Evolutionary conservation across 2,797 vertebrate species (phyloP).

Genomic region (Prunella strophiata): DNA sequence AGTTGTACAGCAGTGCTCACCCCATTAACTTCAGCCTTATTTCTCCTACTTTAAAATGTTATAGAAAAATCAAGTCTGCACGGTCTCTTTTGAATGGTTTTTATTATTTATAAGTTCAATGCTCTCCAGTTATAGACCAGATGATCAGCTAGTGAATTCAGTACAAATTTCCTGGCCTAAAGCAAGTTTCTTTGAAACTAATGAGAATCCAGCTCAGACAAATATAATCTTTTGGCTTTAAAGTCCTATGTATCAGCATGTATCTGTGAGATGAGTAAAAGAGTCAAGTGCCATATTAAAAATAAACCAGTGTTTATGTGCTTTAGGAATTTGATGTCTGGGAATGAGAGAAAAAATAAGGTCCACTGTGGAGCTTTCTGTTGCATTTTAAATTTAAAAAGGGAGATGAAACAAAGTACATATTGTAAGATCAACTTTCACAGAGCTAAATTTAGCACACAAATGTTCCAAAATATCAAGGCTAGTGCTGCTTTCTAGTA

Average conservation of each 20-base stretch:
- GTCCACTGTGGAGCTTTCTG: neutral
- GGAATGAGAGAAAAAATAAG: neutral
- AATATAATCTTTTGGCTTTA: neutral
- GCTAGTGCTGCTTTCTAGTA: neutral
- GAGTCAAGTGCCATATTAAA: neutral
- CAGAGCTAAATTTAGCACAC: conserved; percentile 6
- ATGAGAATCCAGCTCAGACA: neutral
- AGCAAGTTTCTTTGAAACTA: neutral
- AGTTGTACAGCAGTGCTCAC: neutral
- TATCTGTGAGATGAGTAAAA: neutral
- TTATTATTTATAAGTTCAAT: neutral
- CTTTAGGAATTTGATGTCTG: neutral
- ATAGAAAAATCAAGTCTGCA: neutral
- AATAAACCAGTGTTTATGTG: neutral
- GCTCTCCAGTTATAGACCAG: neutral
- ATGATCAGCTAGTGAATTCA: neutral
- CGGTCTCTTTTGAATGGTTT: neutral
- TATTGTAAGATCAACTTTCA: neutral
- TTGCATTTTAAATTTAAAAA: conserved; percentile 3
- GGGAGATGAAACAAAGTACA: neutral
- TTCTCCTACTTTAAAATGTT: neutral
- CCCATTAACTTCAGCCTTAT: neutral
- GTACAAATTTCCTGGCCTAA: neutral
- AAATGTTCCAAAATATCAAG: neutral
- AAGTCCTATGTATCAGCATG: neutral